Evolutionary conservation across 1,140 invertebrate species (phyloP).

Genomic region (Cotesia chilonis): DNA sequence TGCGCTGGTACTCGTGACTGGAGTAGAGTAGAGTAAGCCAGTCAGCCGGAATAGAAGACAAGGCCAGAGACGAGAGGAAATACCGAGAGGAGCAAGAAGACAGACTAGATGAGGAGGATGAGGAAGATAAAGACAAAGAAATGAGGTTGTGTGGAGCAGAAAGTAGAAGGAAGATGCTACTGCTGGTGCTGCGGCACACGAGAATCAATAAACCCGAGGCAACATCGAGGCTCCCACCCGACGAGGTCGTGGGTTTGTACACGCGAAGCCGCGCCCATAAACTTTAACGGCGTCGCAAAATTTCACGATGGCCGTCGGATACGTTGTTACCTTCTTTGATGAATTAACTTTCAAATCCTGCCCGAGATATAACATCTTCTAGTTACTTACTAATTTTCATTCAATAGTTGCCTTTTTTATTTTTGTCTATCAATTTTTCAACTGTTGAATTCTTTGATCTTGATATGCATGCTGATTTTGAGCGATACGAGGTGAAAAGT

Average conservation of each 20-base stretch:
- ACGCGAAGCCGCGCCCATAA: conserved; percentile 58
- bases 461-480: no score
- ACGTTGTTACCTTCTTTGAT: conserved; percentile 46
- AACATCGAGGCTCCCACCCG: conserved; percentile 49
- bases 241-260: conserved; percentile 40
- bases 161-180: conserved; percentile 48
- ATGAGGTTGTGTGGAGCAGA: conserved; percentile 41
- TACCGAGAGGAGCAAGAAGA: no score
- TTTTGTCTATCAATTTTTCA: not conserved
- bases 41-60: no score
- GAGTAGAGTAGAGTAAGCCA: no score
- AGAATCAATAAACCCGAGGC: conserved; percentile 62
- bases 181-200: conserved; percentile 44
- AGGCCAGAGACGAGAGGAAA: no score
- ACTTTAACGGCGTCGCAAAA: conserved; percentile 60
- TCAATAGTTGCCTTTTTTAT: not conserved
- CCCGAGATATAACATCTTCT: conserved; percentile 11
- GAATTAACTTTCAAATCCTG: conserved; percentile 48
- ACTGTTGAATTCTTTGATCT: not conserved
- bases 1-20: no score
- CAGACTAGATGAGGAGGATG: conserved; percentile 29
- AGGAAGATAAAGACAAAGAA: conserved; percentile 42
- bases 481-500: no score
- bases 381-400: conserved; percentile 16
- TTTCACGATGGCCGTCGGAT: conserved; percentile 45